A percentile compares a stretch with the other conserved stretches of the same genome.
These are phyloP conservation scores for Ara ararauna DNA, from an alignment of 2,797 vertebrate species.

Conservation along the genomic window DNA sequence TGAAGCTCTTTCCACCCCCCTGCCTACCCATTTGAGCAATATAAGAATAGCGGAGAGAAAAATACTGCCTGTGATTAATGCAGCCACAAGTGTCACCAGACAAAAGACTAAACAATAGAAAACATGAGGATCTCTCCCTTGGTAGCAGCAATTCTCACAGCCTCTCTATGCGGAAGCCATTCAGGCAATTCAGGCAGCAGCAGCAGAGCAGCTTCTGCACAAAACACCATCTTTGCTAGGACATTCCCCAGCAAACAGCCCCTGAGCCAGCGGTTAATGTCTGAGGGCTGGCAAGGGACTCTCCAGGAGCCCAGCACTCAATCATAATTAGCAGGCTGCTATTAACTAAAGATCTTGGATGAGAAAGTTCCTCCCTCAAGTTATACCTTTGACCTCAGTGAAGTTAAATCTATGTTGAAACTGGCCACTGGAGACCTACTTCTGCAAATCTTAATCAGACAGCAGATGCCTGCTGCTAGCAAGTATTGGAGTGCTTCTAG, in stretches of 20 bases:
- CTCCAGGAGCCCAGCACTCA: background rate
- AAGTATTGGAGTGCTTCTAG: background rate
- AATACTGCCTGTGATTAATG: background rate
- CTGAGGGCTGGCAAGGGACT: background rate
- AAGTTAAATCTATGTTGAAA: constrained; percentile 55
- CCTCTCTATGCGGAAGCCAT: background rate
- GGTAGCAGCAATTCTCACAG: background rate
- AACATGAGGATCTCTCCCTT: background rate
- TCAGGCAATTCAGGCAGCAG: background rate
- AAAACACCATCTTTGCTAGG: background rate
- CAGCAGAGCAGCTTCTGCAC: background rate
- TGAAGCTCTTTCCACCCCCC: background rate
- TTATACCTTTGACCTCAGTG: constrained; percentile 31
- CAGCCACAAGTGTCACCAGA: background rate
- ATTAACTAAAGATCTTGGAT: constrained; percentile 52
- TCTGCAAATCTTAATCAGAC: constrained; percentile 49
- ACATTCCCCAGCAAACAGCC: background rate
- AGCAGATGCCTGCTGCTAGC: constrained; percentile 39
- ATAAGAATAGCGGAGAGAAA: rapidly evolving
- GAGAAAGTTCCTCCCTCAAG: constrained; percentile 41
- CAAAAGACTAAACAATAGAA: background rate
- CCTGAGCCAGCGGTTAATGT: background rate
- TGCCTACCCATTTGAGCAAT: background rate
- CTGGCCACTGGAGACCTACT: constrained; percentile 26
- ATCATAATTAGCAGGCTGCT: constrained; percentile 36